Conservation (phyloP, 2,113 vertebrate genomes). For the Globicephala melas region DNA sequence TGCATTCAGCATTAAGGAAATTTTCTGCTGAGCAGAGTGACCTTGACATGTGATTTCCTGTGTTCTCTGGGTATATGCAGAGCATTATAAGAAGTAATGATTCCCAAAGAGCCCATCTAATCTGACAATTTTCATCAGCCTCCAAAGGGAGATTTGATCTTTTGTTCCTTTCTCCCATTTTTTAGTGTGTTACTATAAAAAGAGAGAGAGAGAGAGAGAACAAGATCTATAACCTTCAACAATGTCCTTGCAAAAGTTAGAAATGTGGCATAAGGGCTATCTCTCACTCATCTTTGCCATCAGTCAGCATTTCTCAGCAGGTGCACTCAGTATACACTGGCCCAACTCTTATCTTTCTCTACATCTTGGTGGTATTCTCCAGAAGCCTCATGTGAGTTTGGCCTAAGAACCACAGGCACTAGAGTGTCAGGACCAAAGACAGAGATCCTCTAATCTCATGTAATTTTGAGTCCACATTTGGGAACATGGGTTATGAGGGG, state of each 20-base stretch:
- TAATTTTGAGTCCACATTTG: not conserved
- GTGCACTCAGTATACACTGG: not conserved
- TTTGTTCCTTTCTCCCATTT: conserved; percentile 39
- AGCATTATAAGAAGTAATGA: conserved; percentile 52
- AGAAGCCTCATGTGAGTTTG: not conserved
- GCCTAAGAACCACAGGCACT: not conserved
- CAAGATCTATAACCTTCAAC: conserved; percentile 46
- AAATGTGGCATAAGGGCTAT: not conserved
- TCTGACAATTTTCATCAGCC: conserved; percentile 44
- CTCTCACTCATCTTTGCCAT: conserved; percentile 2
- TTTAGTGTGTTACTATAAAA: conserved; percentile 59
- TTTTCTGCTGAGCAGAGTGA: conserved; percentile 49
- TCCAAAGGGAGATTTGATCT: conserved; percentile 47
- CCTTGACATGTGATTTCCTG: conserved; percentile 51
- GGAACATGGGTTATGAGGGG: not conserved
- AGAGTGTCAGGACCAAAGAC: not conserved
- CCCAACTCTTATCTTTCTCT: not conserved
- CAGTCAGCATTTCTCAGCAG: conserved; percentile 52
- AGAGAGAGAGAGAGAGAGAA: not conserved
- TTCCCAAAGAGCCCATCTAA: conserved; percentile 63
- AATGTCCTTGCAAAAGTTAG: conserved; percentile 46
- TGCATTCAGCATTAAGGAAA: conserved; percentile 32
- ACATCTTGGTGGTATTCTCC: not conserved
- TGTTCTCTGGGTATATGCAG: conserved; percentile 4
- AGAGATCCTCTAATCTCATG: not conserved